Conservation (phyloP, 2,113 vertebrate genomes). For the Ammodytes dubius region DNA sequence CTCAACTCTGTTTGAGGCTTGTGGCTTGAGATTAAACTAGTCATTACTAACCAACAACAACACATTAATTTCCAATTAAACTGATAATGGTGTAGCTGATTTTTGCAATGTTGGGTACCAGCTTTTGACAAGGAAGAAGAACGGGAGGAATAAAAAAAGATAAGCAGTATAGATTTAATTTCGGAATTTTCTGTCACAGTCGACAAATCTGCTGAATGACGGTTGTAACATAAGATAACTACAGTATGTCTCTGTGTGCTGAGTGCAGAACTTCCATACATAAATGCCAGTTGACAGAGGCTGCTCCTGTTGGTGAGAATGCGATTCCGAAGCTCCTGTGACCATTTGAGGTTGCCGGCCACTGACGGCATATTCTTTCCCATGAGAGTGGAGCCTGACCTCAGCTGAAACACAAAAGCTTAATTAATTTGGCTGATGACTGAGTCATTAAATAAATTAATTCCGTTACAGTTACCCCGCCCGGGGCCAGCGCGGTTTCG, state of each 20-base stretch:
- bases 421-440: neutral
- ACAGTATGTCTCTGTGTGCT: neutral
- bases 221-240: neutral
- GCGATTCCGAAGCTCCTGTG: conserved; percentile 80
- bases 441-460: neutral
- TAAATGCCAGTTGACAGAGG: conserved; percentile 79
- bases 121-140: neutral
- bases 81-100: neutral
- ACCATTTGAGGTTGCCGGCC: conserved; percentile 86
- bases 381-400: conserved; percentile 70
- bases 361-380: conserved; percentile 83
- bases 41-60: no score
- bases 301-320: conserved; percentile 76
- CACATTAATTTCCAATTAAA: neutral
- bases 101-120: neutral
- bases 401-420: conserved; percentile 71
- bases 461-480: neutral
- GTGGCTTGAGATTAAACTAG: no score
- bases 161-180: no score
- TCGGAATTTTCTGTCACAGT: no score
- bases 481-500: no score
- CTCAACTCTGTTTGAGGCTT: no score
- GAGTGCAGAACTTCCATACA: conserved; percentile 52
- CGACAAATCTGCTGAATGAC: conserved; percentile 1
- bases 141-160: neutral